These are phyloP conservation scores for Orius laevigatus DNA, from an alignment of 1,140 invertebrate species.

Conservation along the genomic window DNA sequence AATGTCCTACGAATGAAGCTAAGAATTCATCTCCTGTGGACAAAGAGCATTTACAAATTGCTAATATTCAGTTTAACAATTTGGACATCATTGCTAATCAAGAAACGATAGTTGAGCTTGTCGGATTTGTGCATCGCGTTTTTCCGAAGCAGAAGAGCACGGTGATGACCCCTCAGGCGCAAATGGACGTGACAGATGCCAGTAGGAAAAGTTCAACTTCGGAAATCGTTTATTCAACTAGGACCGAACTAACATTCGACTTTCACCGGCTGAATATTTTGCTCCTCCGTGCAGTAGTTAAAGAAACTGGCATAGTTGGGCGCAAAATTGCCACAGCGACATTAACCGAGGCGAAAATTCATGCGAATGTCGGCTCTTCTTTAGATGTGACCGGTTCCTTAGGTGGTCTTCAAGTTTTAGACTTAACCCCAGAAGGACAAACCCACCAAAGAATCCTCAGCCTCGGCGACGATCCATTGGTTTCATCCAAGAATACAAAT, in stretches of 20 bases:
- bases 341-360: slow-evolving; percentile 74
- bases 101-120: slow-evolving; percentile 82
- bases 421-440: slow-evolving; percentile 69
- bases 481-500: slow-evolving; percentile 25
- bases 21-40: slow-evolving; percentile 1
- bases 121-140: slow-evolving; percentile 67
- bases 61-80: slow-evolving; percentile 84
- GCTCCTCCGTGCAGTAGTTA: slow-evolving; percentile 58
- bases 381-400: slow-evolving; percentile 64
- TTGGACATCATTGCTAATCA: slow-evolving; percentile 90
- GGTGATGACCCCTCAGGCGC: slow-evolving; percentile 6
- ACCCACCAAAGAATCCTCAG: slow-evolving; percentile 71
- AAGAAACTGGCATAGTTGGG: slow-evolving; percentile 50
- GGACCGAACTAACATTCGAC: slow-evolving; percentile 75
- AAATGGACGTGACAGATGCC: not conserved
- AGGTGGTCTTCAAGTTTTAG: slow-evolving; percentile 78
- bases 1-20: slow-evolving; percentile 25
- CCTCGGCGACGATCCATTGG: slow-evolving; percentile 59
- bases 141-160: slow-evolving; percentile 31
- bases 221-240: slow-evolving; percentile 18
- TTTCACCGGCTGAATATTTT: slow-evolving; percentile 82
- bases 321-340: slow-evolving; percentile 88
- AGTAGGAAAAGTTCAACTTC: slow-evolving; percentile 7
- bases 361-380: slow-evolving; percentile 52
- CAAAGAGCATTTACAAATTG: slow-evolving; percentile 49